Conservation (phyloP, 2,113 vertebrate genomes). For the Melozone crissalis region DNA sequence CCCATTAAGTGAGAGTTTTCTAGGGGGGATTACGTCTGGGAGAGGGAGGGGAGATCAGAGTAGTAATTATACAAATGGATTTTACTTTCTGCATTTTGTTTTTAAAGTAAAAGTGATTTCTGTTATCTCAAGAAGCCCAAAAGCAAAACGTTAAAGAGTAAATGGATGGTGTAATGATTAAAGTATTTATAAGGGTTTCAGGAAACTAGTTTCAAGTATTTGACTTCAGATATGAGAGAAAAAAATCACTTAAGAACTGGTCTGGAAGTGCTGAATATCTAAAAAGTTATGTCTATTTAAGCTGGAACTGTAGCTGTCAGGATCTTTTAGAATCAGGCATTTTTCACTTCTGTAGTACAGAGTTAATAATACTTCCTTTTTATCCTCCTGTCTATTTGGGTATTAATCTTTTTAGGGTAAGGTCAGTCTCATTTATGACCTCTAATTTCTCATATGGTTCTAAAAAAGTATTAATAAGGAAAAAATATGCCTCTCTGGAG, state of each 20-base stretch:
- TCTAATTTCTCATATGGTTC: slow-evolving; percentile 2
- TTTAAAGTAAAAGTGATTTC: slow-evolving; percentile 54
- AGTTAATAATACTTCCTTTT: slow-evolving; percentile 29
- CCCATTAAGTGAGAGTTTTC: slow-evolving; percentile 48
- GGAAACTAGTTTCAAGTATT: slow-evolving; percentile 1
- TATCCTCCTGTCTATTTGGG: background rate
- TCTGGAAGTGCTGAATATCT: slow-evolving; percentile 7
- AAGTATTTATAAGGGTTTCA: slow-evolving; percentile 4
- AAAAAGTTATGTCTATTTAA: slow-evolving; percentile 10
- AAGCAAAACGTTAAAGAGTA: slow-evolving; percentile 45
- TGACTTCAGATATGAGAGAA: background rate
- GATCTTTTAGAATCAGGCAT: background rate
- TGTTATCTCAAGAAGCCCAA: slow-evolving; percentile 52
- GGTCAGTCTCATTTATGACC: background rate
- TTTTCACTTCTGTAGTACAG: background rate
- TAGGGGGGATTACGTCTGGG: background rate
- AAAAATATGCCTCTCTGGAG: slow-evolving; percentile 47
- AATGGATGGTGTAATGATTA: background rate
- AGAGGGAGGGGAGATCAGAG: background rate
- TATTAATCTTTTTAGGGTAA: slow-evolving; percentile 20
- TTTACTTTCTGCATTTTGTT: slow-evolving; percentile 60
- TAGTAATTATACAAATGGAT: slow-evolving; percentile 50
- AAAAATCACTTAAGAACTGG: background rate
- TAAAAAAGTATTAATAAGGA: slow-evolving; percentile 59
- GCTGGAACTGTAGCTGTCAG: background rate